Conservation (phyloP, 2,797 vertebrate species). For the Heliangelus exortis region DNA sequence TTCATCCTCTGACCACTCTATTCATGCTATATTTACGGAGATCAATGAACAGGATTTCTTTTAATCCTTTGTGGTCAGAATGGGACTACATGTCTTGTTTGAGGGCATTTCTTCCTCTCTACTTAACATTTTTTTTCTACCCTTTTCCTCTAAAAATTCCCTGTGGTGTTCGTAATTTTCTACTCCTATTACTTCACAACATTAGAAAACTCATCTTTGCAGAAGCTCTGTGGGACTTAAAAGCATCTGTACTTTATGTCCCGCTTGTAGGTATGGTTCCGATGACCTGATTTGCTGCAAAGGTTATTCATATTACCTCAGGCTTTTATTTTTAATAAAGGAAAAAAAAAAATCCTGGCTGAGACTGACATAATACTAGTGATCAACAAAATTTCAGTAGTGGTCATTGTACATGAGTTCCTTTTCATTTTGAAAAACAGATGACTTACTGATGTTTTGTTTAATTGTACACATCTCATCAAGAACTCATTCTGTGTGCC, state of each 20-base stretch:
- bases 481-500: neutral
- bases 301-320: neutral
- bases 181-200: neutral
- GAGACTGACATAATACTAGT: neutral
- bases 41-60: slow-evolving; percentile 7
- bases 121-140: neutral
- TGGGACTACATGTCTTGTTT: neutral
- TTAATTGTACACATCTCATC: neutral
- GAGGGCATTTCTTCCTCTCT: neutral
- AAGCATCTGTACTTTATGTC: neutral
- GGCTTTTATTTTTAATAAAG: neutral
- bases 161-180: neutral
- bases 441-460: neutral
- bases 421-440: neutral
- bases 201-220: neutral
- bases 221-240: neutral
- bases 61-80: neutral
- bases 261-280: neutral
- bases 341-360: neutral
- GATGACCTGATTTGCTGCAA: neutral
- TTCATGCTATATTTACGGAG: neutral
- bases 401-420: neutral
- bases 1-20: neutral
- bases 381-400: neutral
- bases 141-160: neutral